Conservation (phyloP, 1,140 invertebrate genomes). For the Helicoverpa zea region DNA sequence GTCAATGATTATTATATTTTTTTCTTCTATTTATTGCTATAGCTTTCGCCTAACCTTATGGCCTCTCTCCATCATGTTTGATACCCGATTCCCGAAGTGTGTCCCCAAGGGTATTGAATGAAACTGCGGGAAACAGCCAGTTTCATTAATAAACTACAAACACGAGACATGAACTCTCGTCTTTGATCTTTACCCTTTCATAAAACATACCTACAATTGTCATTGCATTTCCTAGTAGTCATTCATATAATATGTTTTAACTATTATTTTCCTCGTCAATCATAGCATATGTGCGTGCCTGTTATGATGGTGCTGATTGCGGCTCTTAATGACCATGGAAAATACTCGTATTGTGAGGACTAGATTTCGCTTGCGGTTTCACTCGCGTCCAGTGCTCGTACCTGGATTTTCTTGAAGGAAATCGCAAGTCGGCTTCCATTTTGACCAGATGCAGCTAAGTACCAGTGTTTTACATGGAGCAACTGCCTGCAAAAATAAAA, state of each 20-base stretch:
- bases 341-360: background rate
- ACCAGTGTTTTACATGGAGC: too few species aligned
- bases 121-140: background rate
- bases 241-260: background rate
- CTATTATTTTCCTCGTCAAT: slow-evolving; percentile 8
- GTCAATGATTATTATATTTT: too few species aligned
- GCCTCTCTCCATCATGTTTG: too few species aligned
- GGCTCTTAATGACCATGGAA: background rate
- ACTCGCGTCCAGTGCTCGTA: too few species aligned
- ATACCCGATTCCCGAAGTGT: too few species aligned
- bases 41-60: too few species aligned
- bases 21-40: too few species aligned
- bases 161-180: background rate
- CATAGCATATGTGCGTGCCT: background rate
- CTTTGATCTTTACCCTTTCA: background rate
- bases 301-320: background rate
- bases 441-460: too few species aligned
- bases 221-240: background rate
- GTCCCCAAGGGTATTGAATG: background rate
- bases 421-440: too few species aligned
- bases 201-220: background rate
- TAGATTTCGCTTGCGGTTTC: background rate
- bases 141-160: background rate
- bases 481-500: too few species aligned
- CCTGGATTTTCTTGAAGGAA: too few species aligned